phyloP scores from a whole-genome alignment of 2,797 vertebrate genomes.

The Acipenser oxyrinchus region DNA sequence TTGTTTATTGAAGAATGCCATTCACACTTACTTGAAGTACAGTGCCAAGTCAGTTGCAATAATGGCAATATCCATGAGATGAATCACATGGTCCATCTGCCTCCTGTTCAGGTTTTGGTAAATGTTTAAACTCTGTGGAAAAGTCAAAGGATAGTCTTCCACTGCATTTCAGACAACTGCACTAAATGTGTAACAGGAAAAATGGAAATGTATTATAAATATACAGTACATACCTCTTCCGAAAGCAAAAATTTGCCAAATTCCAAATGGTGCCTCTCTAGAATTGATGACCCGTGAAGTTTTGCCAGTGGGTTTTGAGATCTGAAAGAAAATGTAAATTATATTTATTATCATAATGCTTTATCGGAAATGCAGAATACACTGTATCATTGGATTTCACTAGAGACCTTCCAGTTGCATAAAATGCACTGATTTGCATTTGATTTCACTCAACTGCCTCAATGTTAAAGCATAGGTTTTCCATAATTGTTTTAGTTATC shows the following conservation, averaged over 20 bases:
- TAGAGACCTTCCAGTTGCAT: too few species aligned
- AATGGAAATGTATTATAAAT: conserved; percentile 8
- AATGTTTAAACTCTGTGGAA: conserved; percentile 78
- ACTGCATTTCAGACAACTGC: background rate
- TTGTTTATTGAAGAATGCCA: background rate
- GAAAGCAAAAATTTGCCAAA: conserved; percentile 65
- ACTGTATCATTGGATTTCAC: too few species aligned
- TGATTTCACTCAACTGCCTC: too few species aligned
- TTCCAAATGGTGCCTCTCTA: conserved; percentile 72
- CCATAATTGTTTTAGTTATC: too few species aligned
- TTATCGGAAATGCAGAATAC: too few species aligned
- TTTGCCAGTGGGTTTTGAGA: conserved; percentile 70
- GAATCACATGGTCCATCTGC: conserved; percentile 80
- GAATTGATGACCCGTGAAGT: conserved; percentile 66
- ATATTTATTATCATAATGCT: too few species aligned
- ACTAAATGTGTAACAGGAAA: background rate
- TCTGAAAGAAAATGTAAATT: conserved; percentile 33
- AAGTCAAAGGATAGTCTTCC: conserved; percentile 8
- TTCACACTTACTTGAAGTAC: conserved; percentile 89
- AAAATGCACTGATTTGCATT: too few species aligned
- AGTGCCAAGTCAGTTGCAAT: conserved; percentile 93
- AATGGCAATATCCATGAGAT: conserved; percentile 92
- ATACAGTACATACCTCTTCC: conserved; percentile 53
- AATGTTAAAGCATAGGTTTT: too few species aligned
- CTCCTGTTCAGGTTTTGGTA: conserved; percentile 91